Base-by-base conservation (phyloP, 35 echinoderm and acorn worm genomes). In the Acanthaster planci region DNA sequence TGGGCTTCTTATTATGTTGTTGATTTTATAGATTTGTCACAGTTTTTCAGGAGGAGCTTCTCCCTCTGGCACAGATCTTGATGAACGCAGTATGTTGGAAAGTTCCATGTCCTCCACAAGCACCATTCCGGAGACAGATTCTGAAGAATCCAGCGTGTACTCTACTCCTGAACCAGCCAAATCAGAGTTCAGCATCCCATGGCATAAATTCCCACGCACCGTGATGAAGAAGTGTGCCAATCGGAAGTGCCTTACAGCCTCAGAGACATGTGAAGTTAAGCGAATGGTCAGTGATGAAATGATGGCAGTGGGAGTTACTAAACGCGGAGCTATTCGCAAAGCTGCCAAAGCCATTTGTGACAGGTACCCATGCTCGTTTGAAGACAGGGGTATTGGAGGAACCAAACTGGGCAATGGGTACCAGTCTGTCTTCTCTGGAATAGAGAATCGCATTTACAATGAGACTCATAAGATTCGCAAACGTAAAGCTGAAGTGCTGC, bases 361-460 rank as follows among this genome's bases (percentile, higher is more conserved):
- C 55, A 57, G 55, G 26, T 57, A 57, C 55, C 55, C 55, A 19
- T 57, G 55, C 55, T 57, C 55, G 16, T 57, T 57, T 57, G 1
- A 57, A 57, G 55, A 57, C 55, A 57, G 55, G 8, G 55, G 55
- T 57, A 57, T 2, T 57, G 55, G 55, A 57, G 55, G 55, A 57
- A 57, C 55, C 55, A 57, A 57, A 57, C 55, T 57, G 55, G 55
- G 55, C 55, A 57, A 57, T 57, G 55, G 55, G 55, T 57, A 57
- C 55, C 55, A 57, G 55, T 57, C 55, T 57, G 16, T 57, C 55
- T 57, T 57, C 55, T 57, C 55, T 57, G 55, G 55, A 57, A 57
- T 57, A 57, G 55, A 57, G 55, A 57, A 57, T 57, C 55, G 55
- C 55, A 57, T 57, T 57, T 57, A 57, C 55, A 57, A 57, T 57